A percentile compares a stretch with the other conserved stretches of the same genome.
Conservation (phyloP, 2,113 vertebrate genomes). For the Falcunculus frontatus region DNA sequence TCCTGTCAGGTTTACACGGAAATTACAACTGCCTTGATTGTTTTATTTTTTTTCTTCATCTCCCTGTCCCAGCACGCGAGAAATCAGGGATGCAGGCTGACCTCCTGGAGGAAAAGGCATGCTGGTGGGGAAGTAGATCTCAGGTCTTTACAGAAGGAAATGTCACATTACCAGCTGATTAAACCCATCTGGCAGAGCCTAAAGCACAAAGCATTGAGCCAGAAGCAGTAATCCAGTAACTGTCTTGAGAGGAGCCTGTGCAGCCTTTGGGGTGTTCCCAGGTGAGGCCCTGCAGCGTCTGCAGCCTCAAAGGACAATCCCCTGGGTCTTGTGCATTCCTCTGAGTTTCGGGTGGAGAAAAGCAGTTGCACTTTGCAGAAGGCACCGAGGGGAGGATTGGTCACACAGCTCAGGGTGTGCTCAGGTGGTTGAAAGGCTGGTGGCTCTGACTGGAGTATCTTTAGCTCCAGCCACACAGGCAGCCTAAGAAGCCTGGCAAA, state of each 20-base stretch:
- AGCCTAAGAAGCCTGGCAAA: not conserved
- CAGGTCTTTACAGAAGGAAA: conserved; percentile 1
- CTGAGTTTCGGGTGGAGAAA: not conserved
- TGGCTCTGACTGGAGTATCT: not conserved
- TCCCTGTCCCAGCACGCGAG: not conserved
- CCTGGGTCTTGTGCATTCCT: not conserved
- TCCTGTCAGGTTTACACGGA: not conserved
- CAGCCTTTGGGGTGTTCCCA: not conserved
- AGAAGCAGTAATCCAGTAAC: not conserved
- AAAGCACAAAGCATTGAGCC: not conserved
- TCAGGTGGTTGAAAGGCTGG: not conserved
- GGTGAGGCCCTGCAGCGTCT: not conserved
- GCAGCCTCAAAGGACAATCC: not conserved
- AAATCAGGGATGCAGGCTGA: not conserved
- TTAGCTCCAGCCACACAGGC: not conserved
- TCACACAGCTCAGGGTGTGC: not conserved
- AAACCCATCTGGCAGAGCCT: not conserved
- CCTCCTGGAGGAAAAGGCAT: not conserved
- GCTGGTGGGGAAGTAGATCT: not conserved
- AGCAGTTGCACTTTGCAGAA: not conserved
- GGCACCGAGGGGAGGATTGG: not conserved
- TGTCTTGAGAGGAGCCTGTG: not conserved
- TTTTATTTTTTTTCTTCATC: not conserved
- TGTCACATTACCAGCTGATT: conserved; percentile 33
- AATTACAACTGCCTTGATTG: not conserved